Conservation (phyloP, 64 coral and sea anemone genomes). For the Actinia equina region DNA sequence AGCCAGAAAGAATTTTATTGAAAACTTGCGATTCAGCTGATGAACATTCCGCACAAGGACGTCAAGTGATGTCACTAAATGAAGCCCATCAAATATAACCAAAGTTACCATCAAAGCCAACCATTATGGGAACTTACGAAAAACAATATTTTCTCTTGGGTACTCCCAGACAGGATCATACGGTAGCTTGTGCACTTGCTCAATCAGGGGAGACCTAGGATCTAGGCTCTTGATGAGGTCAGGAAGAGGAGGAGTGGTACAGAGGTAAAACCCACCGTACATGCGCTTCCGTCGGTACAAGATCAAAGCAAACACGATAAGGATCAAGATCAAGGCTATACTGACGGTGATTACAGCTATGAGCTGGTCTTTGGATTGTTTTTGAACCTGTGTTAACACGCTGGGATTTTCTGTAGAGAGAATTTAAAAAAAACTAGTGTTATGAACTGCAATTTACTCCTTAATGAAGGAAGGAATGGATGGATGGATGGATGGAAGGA, state of each 20-base stretch:
- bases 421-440: neutral
- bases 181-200: constrained; percentile 86
- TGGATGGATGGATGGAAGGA: too few species aligned
- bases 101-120: too few species aligned
- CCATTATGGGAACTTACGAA: constrained; percentile 43
- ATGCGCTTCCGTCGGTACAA: constrained; percentile 64
- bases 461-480: neutral
- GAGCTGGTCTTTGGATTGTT: constrained; percentile 2
- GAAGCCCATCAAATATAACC: too few species aligned
- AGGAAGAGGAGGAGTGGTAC: constrained; percentile 76
- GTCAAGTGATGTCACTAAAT: too few species aligned
- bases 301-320: constrained; percentile 47
- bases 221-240: constrained; percentile 86
- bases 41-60: too few species aligned
- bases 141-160: constrained; percentile 53
- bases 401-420: neutral
- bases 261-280: constrained; percentile 86
- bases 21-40: too few species aligned
- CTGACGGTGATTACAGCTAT: constrained; percentile 54
- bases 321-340: constrained; percentile 41
- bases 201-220: constrained; percentile 65
- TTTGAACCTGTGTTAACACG: neutral
- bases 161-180: constrained; percentile 82
- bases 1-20: too few species aligned
- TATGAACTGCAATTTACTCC: neutral